Percentiles rank a stretch among this genome's conserved stretches.
Evolutionary conservation across 2,888 invertebrate species (phyloP).

Genomic region (Chloromyia formosa): DNA sequence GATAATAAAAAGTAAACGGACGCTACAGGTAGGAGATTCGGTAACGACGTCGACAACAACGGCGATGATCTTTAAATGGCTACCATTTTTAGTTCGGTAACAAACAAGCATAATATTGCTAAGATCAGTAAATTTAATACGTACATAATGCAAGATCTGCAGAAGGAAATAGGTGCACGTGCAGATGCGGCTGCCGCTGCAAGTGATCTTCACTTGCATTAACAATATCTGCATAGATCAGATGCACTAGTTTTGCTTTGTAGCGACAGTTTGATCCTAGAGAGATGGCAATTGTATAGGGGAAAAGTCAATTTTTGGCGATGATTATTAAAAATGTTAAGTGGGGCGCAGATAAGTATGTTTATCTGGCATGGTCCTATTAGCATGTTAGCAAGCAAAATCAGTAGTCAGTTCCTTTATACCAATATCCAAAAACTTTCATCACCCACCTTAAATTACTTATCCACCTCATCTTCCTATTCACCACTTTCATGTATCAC

Average conservation of each 20-base stretch:
- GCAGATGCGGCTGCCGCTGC: neutral
- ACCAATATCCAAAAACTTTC: no score
- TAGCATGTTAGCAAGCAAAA: no score
- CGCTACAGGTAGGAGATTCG: constrained; percentile 3
- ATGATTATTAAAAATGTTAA: no score
- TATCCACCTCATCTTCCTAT: neutral
- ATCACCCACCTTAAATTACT: no score
- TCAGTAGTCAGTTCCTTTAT: no score
- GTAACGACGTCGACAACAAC: constrained; percentile 9
- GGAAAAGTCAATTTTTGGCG: neutral
- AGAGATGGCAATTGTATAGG: neutral
- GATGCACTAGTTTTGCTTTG: constrained; percentile 13
- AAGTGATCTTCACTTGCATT: constrained; percentile 1
- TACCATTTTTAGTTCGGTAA: constrained; percentile 31
- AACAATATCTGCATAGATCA: constrained; percentile 38
- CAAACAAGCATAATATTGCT: constrained; percentile 36
- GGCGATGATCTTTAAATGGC: constrained; percentile 32
- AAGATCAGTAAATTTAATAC: constrained; percentile 27
- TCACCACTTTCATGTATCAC: neutral
- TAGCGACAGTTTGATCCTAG: neutral
- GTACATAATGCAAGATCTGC: constrained; percentile 8
- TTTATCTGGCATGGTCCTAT: no score
- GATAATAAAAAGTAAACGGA: neutral
- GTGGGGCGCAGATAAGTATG: no score
- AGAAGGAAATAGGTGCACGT: constrained; percentile 29